Percentiles rank a stretch among this genome's conserved stretches.
These are phyloP conservation scores for Craniophora ligustri DNA, from an alignment of 2,888 invertebrate species.

Conservation along the genomic window DNA sequence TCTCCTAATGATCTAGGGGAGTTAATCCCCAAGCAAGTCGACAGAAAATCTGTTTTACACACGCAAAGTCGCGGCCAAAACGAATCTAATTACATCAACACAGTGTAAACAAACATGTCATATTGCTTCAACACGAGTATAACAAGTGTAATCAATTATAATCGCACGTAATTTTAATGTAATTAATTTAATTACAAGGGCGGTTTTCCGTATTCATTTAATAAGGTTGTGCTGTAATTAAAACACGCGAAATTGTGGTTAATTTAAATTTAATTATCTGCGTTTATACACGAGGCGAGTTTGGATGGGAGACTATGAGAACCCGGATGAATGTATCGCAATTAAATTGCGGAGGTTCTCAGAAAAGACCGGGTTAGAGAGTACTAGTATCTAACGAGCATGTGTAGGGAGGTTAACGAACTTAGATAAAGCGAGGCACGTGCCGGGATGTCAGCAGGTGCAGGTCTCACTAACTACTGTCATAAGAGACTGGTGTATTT, in stretches of 20 bases:
- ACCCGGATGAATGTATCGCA: background rate
- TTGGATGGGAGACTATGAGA: background rate
- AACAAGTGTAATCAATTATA: conserved; percentile 6
- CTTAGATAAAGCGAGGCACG: too few relatives aligned
- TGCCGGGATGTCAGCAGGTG: too few relatives aligned
- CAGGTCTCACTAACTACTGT: too few relatives aligned
- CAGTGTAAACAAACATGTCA: conserved; percentile 13
- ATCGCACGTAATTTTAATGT: conserved; percentile 1
- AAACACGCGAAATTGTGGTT: background rate
- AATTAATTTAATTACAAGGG: conserved; percentile 17
- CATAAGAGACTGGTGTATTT: too few relatives aligned
- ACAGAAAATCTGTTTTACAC: conserved; percentile 33
- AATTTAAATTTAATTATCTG: background rate
- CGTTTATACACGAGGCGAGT: background rate
- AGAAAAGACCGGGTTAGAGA: too few relatives aligned
- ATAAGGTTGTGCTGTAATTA: conserved; percentile 6
- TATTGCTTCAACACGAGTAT: conserved; percentile 8
- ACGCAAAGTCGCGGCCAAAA: conserved; percentile 34
- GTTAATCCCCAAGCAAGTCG: conserved; percentile 46
- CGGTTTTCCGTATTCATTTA: background rate
- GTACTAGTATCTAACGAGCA: background rate
- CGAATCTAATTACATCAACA: conserved; percentile 14
- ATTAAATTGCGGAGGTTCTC: background rate
- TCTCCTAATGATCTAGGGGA: conserved; percentile 43
- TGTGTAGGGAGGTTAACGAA: too few relatives aligned